A percentile compares a stretch with the other conserved stretches of the same genome.
Conservation (phyloP, 2,888 invertebrate species). For the Acrobasis repandana region DNA sequence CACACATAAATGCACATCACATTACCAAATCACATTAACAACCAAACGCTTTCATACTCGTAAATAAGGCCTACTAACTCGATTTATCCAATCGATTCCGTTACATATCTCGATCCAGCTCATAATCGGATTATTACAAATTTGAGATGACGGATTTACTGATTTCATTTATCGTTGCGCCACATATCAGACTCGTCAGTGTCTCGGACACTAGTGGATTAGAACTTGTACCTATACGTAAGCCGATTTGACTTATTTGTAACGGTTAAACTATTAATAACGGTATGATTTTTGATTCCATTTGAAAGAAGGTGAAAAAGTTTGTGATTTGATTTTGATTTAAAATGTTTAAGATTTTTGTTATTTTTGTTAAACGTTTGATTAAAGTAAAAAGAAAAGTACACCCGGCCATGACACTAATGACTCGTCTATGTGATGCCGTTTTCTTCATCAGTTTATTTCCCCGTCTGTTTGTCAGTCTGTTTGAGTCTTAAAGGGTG, state of each 20-base stretch:
- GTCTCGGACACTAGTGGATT: conserved; percentile 43
- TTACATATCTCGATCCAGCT: conserved; percentile 61
- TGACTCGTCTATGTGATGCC: too few relatives aligned
- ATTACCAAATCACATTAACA: too few relatives aligned
- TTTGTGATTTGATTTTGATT: background rate
- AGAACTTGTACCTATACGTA: conserved; percentile 48
- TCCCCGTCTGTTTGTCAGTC: too few relatives aligned
- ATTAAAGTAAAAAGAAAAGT: too few relatives aligned
- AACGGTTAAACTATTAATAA: conserved; percentile 40
- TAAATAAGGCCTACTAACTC: conserved; percentile 16
- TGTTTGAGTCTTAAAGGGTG: too few relatives aligned
- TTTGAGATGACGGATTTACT: conserved; percentile 60
- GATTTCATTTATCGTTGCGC: conserved; percentile 66
- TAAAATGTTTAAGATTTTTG: background rate
- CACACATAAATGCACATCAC: too few relatives aligned
- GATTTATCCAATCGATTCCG: conserved; percentile 40
- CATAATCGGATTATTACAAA: conserved; percentile 72
- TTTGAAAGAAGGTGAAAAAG: background rate
- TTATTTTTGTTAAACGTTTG: too few relatives aligned
- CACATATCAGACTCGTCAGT: conserved; percentile 41
- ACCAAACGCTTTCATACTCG: background rate
- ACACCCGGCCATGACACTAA: too few relatives aligned
- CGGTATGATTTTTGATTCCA: conserved; percentile 9
- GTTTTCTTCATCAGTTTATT: too few relatives aligned
- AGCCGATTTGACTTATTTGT: conserved; percentile 61